These are phyloP conservation scores for Chaunax sp. DNA, from an alignment of 2,797 vertebrate species.

Conservation along the genomic window DNA sequence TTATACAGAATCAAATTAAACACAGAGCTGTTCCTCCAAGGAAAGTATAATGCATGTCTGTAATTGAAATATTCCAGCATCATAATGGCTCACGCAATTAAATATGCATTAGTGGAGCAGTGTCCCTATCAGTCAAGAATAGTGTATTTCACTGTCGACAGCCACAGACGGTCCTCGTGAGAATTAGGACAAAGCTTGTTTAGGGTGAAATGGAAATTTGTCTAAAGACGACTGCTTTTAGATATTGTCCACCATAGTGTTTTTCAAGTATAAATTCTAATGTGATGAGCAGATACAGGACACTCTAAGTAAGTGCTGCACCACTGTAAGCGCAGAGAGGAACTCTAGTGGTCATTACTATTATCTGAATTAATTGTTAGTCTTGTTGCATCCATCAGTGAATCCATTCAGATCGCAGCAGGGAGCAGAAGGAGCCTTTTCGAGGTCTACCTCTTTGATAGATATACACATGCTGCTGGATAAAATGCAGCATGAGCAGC, in stretches of 20 bases:
- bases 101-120: conserved; percentile 75
- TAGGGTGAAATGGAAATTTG: conserved; percentile 31
- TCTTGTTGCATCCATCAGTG: conserved; percentile 21
- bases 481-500: conserved; percentile 25
- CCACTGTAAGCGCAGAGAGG: conserved; percentile 15
- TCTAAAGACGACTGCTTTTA: conserved; percentile 47
- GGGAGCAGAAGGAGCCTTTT: conserved; percentile 30
- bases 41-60: conserved; percentile 70
- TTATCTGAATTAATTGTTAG: conserved; percentile 44
- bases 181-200: conserved; percentile 23
- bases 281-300: conserved; percentile 27
- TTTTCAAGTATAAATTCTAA: conserved; percentile 50
- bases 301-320: conserved; percentile 25
- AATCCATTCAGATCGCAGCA: conserved; percentile 22
- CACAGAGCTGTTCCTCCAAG: conserved; percentile 68
- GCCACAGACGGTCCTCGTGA: conserved; percentile 24
- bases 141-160: conserved; percentile 44
- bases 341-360: conserved; percentile 20
- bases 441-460: not conserved
- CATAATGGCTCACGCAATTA: conserved; percentile 81
- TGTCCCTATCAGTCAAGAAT: conserved; percentile 70
- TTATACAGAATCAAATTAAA: conserved; percentile 79
- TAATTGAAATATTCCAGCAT: conserved; percentile 81
- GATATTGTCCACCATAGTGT: conserved; percentile 23
- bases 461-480: conserved; percentile 5